Percentiles rank a stretch among this genome's conserved stretches.
phyloP scores from a whole-genome alignment of 1,140 invertebrate species.

The Drosophila lacteicornis region DNA sequence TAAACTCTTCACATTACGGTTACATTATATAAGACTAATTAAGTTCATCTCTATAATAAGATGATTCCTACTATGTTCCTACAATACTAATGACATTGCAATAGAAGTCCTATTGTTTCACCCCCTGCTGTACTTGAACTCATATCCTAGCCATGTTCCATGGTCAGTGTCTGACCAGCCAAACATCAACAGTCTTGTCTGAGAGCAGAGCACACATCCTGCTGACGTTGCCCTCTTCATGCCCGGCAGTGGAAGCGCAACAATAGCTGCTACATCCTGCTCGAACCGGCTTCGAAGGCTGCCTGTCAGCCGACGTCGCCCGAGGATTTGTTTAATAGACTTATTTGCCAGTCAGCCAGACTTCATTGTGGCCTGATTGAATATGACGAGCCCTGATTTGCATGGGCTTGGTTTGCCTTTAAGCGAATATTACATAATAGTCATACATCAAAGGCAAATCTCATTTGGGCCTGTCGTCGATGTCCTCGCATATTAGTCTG shows the following conservation, averaged over 20 bases:
- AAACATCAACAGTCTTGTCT: constrained; percentile 33
- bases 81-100: too few species aligned
- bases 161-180: constrained; percentile 3
- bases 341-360: constrained; percentile 41
- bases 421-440: constrained; percentile 16
- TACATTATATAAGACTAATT: too few species aligned
- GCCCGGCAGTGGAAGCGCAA: constrained; percentile 21
- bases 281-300: background rate
- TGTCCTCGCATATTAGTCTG: constrained; percentile 20
- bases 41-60: too few species aligned
- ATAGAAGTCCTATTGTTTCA: background rate
- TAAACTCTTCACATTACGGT: too few species aligned
- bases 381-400: constrained; percentile 64
- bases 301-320: constrained; percentile 9
- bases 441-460: constrained; percentile 31
- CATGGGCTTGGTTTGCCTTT: constrained; percentile 17
- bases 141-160: background rate
- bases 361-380: constrained; percentile 63
- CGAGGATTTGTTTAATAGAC: constrained; percentile 61
- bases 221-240: constrained; percentile 36
- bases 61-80: too few species aligned
- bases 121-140: constrained; percentile 2
- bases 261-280: constrained; percentile 35
- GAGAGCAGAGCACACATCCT: constrained; percentile 34
- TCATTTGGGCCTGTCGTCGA: constrained; percentile 3